These are phyloP conservation scores for Drosophila ambigua DNA, from an alignment of 1,140 invertebrate species.

Conservation along the genomic window DNA sequence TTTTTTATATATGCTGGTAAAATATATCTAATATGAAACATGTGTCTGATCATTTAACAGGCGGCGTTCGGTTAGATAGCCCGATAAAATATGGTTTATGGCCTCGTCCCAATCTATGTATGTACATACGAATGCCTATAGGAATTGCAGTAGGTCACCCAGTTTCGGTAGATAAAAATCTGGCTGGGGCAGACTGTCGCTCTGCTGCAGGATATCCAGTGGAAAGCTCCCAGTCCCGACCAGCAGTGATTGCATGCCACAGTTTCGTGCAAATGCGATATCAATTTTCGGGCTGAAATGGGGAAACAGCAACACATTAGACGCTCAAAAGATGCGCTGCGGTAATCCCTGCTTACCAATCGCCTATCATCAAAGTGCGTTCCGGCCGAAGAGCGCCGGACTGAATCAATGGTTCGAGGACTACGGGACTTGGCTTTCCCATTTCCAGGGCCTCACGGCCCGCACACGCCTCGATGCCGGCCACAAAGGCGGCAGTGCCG, in stretches of 20 bases:
- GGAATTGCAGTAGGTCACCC: slow-evolving; percentile 86
- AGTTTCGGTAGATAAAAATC: slow-evolving; percentile 90
- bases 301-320: slow-evolving; percentile 17
- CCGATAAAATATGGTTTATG: too few species aligned
- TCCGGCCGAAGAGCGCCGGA: slow-evolving; percentile 88
- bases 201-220: slow-evolving; percentile 59
- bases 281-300: slow-evolving; percentile 92
- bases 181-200: slow-evolving; percentile 85
- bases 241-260: slow-evolving; percentile 92
- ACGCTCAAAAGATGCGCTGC: slow-evolving; percentile 5
- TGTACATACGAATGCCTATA: slow-evolving; percentile 1
- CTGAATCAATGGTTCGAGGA: slow-evolving; percentile 58
- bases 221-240: slow-evolving; percentile 93
- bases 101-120: too few species aligned
- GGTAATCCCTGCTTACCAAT: slow-evolving; percentile 86
- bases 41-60: too few species aligned
- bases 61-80: too few species aligned
- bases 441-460: slow-evolving; percentile 92
- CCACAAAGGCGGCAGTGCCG: slow-evolving; percentile 94
- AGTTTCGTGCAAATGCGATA: slow-evolving; percentile 93
- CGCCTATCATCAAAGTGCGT: slow-evolving; percentile 96
- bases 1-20: too few species aligned
- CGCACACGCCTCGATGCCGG: slow-evolving; percentile 91
- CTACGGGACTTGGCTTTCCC: slow-evolving; percentile 89
- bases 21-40: background rate